phyloP scores from a whole-genome alignment of 2,113 vertebrate genomes.

The Pedetes capensis region DNA sequence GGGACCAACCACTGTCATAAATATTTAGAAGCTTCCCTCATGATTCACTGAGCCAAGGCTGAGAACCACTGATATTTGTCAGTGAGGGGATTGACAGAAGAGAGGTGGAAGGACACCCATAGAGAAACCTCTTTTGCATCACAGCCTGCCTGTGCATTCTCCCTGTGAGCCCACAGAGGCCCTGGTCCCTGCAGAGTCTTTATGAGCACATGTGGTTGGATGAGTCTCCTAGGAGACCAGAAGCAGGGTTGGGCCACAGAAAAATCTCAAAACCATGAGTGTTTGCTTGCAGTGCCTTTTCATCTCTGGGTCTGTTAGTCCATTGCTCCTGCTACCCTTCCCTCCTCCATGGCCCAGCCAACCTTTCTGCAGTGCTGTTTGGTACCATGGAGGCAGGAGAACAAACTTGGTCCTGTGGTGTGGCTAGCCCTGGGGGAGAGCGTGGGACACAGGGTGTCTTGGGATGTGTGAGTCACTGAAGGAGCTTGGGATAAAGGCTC shows the following conservation, averaged over 20 bases:
- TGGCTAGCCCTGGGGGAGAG: not conserved
- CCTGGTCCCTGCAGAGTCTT: not conserved
- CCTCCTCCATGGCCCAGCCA: not conserved
- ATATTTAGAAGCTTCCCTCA: not conserved
- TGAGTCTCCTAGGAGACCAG: constrained; percentile 41
- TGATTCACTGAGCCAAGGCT: not conserved
- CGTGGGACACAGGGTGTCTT: not conserved
- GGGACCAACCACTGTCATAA: not conserved
- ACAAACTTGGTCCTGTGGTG: not conserved
- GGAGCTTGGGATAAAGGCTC: not conserved
- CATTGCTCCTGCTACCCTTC: not conserved
- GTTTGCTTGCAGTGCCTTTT: not conserved
- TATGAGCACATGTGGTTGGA: not conserved
- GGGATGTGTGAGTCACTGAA: not conserved
- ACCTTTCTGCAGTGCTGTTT: not conserved
- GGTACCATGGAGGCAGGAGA: not conserved
- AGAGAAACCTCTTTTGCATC: not conserved
- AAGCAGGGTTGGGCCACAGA: not conserved
- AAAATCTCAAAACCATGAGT: not conserved
- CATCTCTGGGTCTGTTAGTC: not conserved
- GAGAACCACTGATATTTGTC: not conserved
- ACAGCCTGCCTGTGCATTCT: not conserved
- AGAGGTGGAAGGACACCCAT: not conserved
- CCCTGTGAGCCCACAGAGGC: not conserved
- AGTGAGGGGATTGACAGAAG: not conserved